These are phyloP conservation scores for Diachrysia chrysitis DNA, from an alignment of 2,888 invertebrate genomes.

Conservation along the genomic window DNA sequence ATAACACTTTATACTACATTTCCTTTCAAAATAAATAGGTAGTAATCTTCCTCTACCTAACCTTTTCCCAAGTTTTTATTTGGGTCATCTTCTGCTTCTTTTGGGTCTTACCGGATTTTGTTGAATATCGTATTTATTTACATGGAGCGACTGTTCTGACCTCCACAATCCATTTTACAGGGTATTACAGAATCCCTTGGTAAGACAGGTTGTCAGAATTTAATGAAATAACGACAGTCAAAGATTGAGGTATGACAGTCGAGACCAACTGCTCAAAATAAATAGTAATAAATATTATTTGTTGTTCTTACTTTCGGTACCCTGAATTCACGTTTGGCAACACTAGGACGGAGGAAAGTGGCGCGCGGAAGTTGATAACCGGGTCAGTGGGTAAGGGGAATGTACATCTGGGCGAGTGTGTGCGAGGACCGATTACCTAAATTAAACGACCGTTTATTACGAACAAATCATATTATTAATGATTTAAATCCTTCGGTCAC, in stretches of 20 bases:
- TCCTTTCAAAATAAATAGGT: background rate
- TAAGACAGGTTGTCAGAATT: too few relatives aligned
- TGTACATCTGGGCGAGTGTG: slow-evolving; percentile 53
- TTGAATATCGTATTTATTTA: too few relatives aligned
- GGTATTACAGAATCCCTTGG: too few relatives aligned
- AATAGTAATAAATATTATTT: background rate
- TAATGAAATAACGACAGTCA: too few relatives aligned
- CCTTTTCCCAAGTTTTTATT: too few relatives aligned
- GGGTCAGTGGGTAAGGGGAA: slow-evolving; percentile 60
- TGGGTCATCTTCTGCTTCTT: too few relatives aligned
- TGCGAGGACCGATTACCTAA: slow-evolving; percentile 34
- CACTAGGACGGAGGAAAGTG: slow-evolving; percentile 55
- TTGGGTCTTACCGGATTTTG: too few relatives aligned
- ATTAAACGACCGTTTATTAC: slow-evolving; percentile 25
- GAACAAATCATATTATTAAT: slow-evolving; percentile 20
- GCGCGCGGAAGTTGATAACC: slow-evolving; percentile 59
- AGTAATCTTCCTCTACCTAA: too few relatives aligned
- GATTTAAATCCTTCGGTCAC: slow-evolving; percentile 19
- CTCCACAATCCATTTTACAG: too few relatives aligned
- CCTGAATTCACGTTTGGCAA: slow-evolving; percentile 8
- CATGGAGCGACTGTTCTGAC: too few relatives aligned
- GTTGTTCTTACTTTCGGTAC: background rate
- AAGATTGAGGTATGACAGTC: too few relatives aligned
- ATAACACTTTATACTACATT: background rate
- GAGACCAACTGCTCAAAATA: too few relatives aligned